Evolutionary conservation across 2,888 invertebrate genomes (phyloP).

Genomic region (Xylota segnis): DNA sequence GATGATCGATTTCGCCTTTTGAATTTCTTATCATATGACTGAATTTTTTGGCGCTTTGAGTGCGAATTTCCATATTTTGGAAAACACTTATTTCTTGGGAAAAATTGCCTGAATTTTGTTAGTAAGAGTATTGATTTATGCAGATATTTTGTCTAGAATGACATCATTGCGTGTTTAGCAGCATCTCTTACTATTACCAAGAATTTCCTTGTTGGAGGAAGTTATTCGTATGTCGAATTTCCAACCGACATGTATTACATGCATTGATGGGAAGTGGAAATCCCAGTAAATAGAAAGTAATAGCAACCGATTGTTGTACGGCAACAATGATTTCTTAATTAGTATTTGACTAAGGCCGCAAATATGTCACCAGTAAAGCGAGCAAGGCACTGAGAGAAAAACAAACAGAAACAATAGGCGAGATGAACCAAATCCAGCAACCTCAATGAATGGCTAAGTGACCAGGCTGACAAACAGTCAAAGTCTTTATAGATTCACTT

Average conservation of each 20-base stretch:
- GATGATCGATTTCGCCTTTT: no score
- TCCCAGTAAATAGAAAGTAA: conserved; percentile 61
- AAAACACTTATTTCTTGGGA: no score
- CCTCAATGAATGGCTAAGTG: conserved; percentile 62
- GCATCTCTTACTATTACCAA: no score
- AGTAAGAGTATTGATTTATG: no score
- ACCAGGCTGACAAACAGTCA: conserved; percentile 63
- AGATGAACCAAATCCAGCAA: conserved; percentile 61
- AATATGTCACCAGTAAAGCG: conserved; percentile 35
- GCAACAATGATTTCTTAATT: conserved; percentile 69
- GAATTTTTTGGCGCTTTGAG: no score
- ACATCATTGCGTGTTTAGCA: no score
- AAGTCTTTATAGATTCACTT: conserved; percentile 65
- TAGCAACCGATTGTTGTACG: conserved; percentile 48
- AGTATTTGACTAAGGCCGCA: conserved; percentile 61
- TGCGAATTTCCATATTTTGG: no score
- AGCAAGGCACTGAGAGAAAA: conserved; percentile 37
- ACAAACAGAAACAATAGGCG: conserved; percentile 67
- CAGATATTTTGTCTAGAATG: no score
- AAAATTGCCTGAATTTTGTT: no score
- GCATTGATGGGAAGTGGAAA: conserved; percentile 55
- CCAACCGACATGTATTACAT: conserved; percentile 44
- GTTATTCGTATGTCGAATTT: no score
- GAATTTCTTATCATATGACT: no score
- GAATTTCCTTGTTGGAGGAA: no score